phyloP scores from a whole-genome alignment of 2,797 vertebrate species.

The Anableps anableps region DNA sequence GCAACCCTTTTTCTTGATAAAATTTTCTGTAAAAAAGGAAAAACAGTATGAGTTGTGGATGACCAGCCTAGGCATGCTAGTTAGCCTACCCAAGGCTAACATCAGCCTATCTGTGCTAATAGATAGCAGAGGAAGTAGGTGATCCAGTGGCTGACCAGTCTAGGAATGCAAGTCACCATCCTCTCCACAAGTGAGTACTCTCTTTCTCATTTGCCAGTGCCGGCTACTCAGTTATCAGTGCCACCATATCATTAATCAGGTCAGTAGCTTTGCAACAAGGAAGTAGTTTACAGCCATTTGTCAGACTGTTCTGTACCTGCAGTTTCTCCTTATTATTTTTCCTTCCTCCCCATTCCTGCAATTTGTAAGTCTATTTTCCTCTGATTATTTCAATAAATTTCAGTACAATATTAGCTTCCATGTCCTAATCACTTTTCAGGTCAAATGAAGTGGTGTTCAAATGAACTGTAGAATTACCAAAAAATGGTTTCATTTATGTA shows the following conservation, averaged over 20 bases:
- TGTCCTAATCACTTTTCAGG: neutral
- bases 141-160: neutral
- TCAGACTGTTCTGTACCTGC: too few species aligned
- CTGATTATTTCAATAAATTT: too few species aligned
- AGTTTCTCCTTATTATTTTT: too few species aligned
- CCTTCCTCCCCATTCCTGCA: too few species aligned
- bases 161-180: neutral
- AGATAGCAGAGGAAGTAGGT: neutral
- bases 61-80: neutral
- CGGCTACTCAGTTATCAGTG: neutral
- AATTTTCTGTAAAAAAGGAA: neutral
- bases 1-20: neutral
- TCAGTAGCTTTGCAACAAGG: too few species aligned
- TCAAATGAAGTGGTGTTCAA: neutral
- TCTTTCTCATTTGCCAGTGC: neutral
- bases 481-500: too few species aligned
- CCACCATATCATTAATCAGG: neutral
- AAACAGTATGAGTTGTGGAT: neutral
- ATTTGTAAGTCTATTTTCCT: too few species aligned
- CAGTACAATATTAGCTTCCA: too few species aligned
- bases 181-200: neutral
- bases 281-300: too few species aligned
- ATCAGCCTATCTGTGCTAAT: neutral
- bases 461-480: too few species aligned
- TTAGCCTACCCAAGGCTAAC: neutral